These are phyloP conservation scores for Aphaenogaster rudis DNA, from an alignment of 1,140 invertebrate species.

Conservation along the genomic window DNA sequence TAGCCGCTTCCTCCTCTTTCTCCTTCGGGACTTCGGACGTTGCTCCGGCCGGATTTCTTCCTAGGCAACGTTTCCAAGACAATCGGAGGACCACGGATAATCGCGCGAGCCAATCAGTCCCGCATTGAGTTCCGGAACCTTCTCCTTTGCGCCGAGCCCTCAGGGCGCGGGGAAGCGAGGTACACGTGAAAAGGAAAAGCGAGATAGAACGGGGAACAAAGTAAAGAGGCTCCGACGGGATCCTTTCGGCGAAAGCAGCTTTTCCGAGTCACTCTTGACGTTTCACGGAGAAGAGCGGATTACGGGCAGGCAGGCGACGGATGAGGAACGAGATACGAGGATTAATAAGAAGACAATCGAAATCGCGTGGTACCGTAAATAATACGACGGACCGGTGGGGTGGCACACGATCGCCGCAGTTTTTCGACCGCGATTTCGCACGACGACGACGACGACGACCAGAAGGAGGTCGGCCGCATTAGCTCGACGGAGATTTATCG, in stretches of 20 bases:
- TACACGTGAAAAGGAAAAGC: not conserved
- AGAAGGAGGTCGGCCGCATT: conserved; percentile 32
- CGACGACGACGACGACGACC: not conserved
- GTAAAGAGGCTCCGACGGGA: conserved; percentile 12
- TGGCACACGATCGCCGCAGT: not conserved
- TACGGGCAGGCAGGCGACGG: not conserved
- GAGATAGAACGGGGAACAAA: conserved; percentile 11
- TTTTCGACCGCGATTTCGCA: conserved; percentile 8
- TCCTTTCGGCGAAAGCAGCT: conserved; percentile 66
- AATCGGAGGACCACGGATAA: conserved; percentile 63
- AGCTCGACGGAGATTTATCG: conserved; percentile 19
- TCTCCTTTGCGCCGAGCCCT: not conserved
- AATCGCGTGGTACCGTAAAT: conserved; percentile 54
- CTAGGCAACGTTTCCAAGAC: conserved; percentile 53
- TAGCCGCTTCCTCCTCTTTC: not conserved
- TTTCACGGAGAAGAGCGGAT: conserved; percentile 52
- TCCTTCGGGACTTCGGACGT: conserved; percentile 35
- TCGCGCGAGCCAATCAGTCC: conserved; percentile 69
- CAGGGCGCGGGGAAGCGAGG: not conserved
- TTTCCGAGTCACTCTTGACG: conserved; percentile 66
- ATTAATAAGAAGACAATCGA: conserved; percentile 52
- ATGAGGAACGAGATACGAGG: not conserved
- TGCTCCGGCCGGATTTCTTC: conserved; percentile 57
- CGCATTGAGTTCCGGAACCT: conserved; percentile 65
- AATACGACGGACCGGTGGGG: not conserved